phyloP scores from a whole-genome alignment of 2,113 vertebrate species.

The Saccopteryx bilineata region DNA sequence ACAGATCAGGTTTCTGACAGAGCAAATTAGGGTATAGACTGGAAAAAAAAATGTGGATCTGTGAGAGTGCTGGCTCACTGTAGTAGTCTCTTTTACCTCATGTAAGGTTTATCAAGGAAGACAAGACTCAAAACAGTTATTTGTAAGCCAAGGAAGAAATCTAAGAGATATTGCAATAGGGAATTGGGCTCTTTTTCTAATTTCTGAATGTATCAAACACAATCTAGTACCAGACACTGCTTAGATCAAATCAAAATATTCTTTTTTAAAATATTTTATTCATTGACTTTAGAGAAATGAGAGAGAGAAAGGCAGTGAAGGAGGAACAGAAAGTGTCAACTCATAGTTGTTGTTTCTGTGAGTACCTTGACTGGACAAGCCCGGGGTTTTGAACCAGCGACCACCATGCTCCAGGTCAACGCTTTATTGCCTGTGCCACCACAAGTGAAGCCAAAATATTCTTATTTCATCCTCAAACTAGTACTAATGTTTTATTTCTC shows the following conservation, averaged over 20 bases:
- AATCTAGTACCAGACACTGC: not conserved
- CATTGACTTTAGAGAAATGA: no score
- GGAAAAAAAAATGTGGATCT: not conserved
- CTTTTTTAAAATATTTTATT: no score
- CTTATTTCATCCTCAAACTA: slow-evolving; percentile 38
- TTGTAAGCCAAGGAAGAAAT: not conserved
- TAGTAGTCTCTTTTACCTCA: not conserved
- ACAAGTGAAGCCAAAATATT: not conserved
- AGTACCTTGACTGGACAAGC: no score
- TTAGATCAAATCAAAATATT: slow-evolving; percentile 25
- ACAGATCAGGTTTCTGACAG: slow-evolving; percentile 14
- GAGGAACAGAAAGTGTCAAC: no score
- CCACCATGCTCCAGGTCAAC: no score
- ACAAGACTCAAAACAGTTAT: not conserved
- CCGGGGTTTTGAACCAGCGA: no score
- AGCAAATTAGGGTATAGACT: not conserved
- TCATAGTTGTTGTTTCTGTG: no score
- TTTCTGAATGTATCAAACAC: slow-evolving; percentile 24
- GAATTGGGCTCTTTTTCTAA: slow-evolving; percentile 7
- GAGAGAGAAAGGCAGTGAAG: no score
- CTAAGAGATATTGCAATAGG: not conserved
- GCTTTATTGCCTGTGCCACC: no score
- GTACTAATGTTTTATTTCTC: slow-evolving; percentile 3
- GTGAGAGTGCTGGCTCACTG: not conserved
- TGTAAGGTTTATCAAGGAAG: not conserved